These are phyloP conservation scores for Rallus limicola DNA, from an alignment of 2,113 vertebrate genomes.

Conservation along the genomic window DNA sequence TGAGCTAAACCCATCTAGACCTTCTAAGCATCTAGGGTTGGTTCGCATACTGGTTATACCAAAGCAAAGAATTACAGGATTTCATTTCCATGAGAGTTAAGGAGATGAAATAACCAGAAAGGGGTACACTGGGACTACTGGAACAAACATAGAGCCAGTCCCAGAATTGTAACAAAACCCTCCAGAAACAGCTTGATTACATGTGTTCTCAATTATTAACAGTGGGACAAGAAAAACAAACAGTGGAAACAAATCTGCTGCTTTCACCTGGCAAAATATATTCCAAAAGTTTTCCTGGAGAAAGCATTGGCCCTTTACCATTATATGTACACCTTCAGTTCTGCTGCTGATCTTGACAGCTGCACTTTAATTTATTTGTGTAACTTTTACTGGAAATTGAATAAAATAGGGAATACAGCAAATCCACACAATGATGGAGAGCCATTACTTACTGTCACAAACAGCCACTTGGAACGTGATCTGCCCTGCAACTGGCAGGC, in stretches of 20 bases:
- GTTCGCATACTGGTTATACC: neutral
- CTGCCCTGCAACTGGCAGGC: conserved; percentile 19
- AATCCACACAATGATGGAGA: conserved; percentile 44
- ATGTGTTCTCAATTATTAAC: neutral
- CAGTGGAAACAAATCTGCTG: neutral
- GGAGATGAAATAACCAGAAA: neutral
- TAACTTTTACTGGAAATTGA: conserved; percentile 45
- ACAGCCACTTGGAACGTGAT: conserved; percentile 34
- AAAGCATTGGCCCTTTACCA: conserved; percentile 18
- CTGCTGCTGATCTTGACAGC: conserved; percentile 67
- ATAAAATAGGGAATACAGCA: conserved; percentile 32
- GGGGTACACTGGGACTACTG: neutral
- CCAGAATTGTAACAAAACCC: neutral
- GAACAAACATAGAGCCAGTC: neutral
- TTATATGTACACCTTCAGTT: neutral
- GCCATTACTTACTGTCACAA: conserved; percentile 20
- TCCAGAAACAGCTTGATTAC: neutral
- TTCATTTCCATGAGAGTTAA: neutral
- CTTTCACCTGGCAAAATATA: neutral
- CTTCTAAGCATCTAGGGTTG: neutral
- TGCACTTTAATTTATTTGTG: conserved; percentile 60
- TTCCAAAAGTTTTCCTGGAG: neutral
- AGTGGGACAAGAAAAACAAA: neutral
- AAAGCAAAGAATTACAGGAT: neutral
- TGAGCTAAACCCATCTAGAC: neutral